phyloP scores from a whole-genome alignment of 2,888 invertebrate species.

The Schizaphis graminum region DNA sequence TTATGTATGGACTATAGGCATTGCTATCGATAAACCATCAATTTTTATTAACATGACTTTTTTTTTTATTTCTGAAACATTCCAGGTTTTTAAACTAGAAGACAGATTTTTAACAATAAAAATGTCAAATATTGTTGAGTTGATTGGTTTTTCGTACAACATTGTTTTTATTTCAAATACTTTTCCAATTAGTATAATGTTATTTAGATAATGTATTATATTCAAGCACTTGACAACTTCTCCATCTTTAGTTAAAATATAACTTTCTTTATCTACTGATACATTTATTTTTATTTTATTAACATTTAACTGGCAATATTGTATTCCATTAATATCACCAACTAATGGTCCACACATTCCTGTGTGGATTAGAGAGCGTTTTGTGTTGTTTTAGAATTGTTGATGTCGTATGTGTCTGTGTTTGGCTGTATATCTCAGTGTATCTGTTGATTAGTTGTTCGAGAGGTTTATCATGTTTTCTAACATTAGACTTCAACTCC shows the following conservation, averaged over 20 bases:
- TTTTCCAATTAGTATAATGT: too few relatives aligned
- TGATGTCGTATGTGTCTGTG: neutral
- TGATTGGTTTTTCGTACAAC: neutral
- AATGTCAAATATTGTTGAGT: conserved; percentile 10
- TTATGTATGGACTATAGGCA: too few relatives aligned
- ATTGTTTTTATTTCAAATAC: neutral
- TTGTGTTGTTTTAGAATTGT: neutral
- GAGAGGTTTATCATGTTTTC: neutral
- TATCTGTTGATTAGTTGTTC: neutral
- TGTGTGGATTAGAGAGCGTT: neutral
- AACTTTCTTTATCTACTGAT: neutral
- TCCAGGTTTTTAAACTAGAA: too few relatives aligned
- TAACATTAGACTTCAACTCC: neutral
- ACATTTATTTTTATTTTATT: neutral
- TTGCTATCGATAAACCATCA: too few relatives aligned
- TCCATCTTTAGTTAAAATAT: neutral
- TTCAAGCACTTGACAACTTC: neutral
- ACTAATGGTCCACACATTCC: neutral
- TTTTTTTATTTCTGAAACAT: too few relatives aligned
- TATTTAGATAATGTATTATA: neutral
- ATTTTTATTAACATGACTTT: too few relatives aligned
- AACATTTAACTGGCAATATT: neutral
- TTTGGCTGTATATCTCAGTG: neutral
- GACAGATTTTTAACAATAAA: too few relatives aligned
- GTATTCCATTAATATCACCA: neutral